These are phyloP conservation scores for Platorchestia sp. DNA, from an alignment of 1,140 invertebrate species.

Conservation along the genomic window DNA sequence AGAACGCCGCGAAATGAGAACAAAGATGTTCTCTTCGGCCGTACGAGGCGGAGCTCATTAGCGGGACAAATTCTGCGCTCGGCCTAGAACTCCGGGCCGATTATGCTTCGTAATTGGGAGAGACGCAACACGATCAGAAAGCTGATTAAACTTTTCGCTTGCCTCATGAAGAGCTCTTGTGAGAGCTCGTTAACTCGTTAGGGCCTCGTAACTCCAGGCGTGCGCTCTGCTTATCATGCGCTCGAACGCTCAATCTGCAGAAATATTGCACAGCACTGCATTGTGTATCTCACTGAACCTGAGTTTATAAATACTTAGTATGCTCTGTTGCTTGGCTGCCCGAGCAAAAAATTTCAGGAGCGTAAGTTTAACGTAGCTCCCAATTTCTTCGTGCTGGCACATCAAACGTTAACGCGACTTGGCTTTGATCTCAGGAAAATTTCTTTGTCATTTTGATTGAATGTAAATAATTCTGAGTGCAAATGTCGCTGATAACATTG, in stretches of 20 bases:
- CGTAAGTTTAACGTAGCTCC: no score
- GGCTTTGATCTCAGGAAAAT: no score
- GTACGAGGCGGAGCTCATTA: not conserved
- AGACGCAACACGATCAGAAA: not conserved
- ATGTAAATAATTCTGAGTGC: no score
- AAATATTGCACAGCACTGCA: not conserved
- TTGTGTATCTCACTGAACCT: not conserved
- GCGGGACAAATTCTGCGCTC: not conserved
- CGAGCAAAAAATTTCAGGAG: no score
- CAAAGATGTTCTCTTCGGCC: not conserved
- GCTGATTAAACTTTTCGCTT: slow-evolving; percentile 1
- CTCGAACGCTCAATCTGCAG: not conserved
- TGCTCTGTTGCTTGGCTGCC: no score
- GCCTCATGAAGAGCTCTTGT: not conserved
- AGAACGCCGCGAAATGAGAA: not conserved
- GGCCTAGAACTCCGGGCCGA: not conserved
- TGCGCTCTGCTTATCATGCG: not conserved
- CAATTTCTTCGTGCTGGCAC: no score
- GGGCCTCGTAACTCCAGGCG: not conserved
- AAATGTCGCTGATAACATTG: no score
- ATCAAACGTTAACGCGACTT: no score
- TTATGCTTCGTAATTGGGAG: not conserved
- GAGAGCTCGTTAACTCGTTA: not conserved
- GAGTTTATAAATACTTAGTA: not conserved
- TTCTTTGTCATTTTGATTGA: no score